Percentiles rank a stretch among this genome's conserved stretches.
Evolutionary conservation across 2,888 invertebrate species (phyloP).

Genomic region (Synanthedon vespiformis): DNA sequence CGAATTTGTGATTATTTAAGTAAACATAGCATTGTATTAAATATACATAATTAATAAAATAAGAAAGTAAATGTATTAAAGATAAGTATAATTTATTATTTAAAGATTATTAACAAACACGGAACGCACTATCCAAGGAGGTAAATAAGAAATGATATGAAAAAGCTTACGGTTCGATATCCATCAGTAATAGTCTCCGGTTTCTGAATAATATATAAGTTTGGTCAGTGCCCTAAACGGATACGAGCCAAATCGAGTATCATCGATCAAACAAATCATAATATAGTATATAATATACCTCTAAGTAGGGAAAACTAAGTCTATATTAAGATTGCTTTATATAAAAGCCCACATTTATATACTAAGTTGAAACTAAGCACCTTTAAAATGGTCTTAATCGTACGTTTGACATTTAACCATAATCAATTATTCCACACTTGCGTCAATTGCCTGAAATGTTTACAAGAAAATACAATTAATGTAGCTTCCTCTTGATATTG

Average conservation of each 20-base stretch:
- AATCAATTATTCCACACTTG: too few relatives aligned
- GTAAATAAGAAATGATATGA: not conserved
- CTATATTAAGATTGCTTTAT: not conserved
- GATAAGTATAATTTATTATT: too few relatives aligned
- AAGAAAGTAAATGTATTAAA: too few relatives aligned
- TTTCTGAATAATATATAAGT: not conserved
- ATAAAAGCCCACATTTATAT: not conserved
- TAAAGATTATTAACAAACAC: not conserved
- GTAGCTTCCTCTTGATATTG: too few relatives aligned
- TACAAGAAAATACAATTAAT: too few relatives aligned
- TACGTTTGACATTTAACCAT: too few relatives aligned
- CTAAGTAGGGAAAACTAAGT: not conserved
- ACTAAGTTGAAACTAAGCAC: too few relatives aligned
- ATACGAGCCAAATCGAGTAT: conserved; percentile 10
- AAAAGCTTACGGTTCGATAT: not conserved
- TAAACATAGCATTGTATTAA: too few relatives aligned
- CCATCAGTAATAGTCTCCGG: conserved; percentile 1
- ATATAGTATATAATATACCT: not conserved
- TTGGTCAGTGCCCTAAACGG: not conserved
- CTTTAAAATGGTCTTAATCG: too few relatives aligned
- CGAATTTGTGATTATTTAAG: too few relatives aligned
- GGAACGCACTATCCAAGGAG: not conserved
- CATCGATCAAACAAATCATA: not conserved
- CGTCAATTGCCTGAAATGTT: too few relatives aligned
- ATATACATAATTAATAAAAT: too few relatives aligned